Evolutionary conservation across 1,140 invertebrate genomes (phyloP), one percentile per base, ranked within the genome.

Genomic region (Maconellicoccus hirsutus): DNA sequence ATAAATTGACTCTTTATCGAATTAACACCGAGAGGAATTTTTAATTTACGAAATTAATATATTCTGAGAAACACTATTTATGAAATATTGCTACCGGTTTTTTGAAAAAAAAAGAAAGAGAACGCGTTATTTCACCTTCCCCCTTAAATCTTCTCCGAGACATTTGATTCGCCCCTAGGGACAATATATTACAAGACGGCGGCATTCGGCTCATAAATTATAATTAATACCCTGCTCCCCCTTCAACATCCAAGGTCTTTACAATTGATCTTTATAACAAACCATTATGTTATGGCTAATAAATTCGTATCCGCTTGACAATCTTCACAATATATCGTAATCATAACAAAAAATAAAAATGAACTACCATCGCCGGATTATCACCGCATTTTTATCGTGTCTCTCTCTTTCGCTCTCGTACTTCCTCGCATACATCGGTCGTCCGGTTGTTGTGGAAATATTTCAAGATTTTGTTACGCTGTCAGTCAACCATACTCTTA

Each of bases 271-370:
- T 66, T 66, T 66, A 66, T 66, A 66, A 66, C 22, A 66, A 66
- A 66, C 61, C 61, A 66, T 66, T 66, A 66, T 66, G 61, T 66
- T 66, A 66, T 66, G 61, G 61, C 61, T 66, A 66, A 66, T 66
- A 66, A 66, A 66, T 66, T 66, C 61, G 61, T 66, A 66, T 66
- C 61, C 61, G 61, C 61, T 66, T 66, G 61, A 66, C 61, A 66
- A 66, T 66, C 61, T 66, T 66, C 25, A 66, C 61, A 66, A 66
- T 66, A 66, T 66, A 66, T 66, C 61, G 61, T 66, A 66, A 66
- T 66, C 61, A 66, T 66, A 66, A 66, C 61, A 66, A 23, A 66
- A 66, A 66, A 66, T 66, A 66, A 66, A 66, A 66, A 66, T 66
- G 61, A 66, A 66, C 61, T 66, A 66, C 61, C 61, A 66, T 26